Evolutionary conservation across 2,888 invertebrate species (phyloP), one percentile per base, ranked within the genome.

Genomic region (Tetheella fluctuosa): DNA sequence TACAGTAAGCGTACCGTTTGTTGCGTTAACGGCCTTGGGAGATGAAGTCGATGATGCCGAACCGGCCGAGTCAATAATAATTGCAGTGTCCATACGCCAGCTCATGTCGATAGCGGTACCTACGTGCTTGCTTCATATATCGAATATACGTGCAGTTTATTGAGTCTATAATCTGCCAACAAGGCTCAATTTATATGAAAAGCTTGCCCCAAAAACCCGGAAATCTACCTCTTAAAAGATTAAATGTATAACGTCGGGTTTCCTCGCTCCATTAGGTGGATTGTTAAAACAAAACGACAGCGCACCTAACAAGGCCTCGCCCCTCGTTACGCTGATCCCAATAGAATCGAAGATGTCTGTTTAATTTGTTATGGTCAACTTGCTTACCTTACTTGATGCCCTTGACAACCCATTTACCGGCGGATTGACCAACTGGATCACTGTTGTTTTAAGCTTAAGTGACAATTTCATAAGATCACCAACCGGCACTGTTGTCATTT

Each of bases 1-100:
- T 81, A 88, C 86, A 81, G 89, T 88, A 85, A 85, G 78, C 83
- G 81, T 80, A 88, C 88, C 86, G 89, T 86, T 86, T 77, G 81
- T 82, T 81, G 79, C 79, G 82, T 76, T 81, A 80, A 80, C 87
- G 89, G 84, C 91, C 90, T 90, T 90, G 90, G 78, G 79, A 79
- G 81, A 77, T 79, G 76, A 71, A 83, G 76, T 73, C 77, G 81
- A 80, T 83, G 84, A 77, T 79, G 81, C 79, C 81, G 76, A 80
- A 83, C 80, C 76, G 76, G 75, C 76, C 77, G 70, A 70, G 79
- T 75, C 78, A 70, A 74, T 79, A 68, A 76, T 79, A 77, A 82
- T 79, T 79, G 77, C 77, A 72, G 65, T 67, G 67, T 68, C 69
- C 63, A 55, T 61, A 65, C 64, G 69, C 63, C 68, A 71, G 60